Conservation (phyloP, 2,888 invertebrate genomes). For the Podotricha telesiphe region DNA sequence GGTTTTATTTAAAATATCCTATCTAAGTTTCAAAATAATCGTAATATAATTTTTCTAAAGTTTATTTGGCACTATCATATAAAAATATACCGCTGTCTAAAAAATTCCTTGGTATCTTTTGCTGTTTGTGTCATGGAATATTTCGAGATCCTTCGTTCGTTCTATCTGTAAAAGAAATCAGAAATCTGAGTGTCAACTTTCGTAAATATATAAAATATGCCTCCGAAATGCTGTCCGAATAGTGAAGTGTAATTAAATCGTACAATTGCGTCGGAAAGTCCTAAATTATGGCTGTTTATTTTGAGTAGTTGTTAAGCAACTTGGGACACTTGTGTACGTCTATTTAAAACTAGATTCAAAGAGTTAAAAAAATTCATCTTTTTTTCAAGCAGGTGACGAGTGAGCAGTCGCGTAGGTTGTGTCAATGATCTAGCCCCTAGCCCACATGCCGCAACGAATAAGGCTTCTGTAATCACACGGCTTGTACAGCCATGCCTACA, state of each 20-base stretch:
- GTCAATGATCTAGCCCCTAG: slow-evolving; percentile 82
- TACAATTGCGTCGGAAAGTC: slow-evolving; percentile 45
- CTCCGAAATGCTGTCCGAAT: slow-evolving; percentile 61
- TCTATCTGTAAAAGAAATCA: slow-evolving; percentile 62
- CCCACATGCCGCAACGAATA: slow-evolving; percentile 81
- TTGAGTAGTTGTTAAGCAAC: slow-evolving; percentile 44
- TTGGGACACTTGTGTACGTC: slow-evolving; percentile 48
- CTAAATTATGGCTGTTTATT: slow-evolving; percentile 36
- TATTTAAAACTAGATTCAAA: slow-evolving; percentile 72
- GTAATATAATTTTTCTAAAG: slow-evolving; percentile 64
- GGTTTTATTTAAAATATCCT: slow-evolving; percentile 57
- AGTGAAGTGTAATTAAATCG: slow-evolving; percentile 39
- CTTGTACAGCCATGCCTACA: slow-evolving; percentile 57
- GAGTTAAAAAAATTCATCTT: slow-evolving; percentile 62
- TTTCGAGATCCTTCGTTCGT: slow-evolving; percentile 78
- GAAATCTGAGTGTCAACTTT: slow-evolving; percentile 37
- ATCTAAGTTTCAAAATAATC: slow-evolving; percentile 64
- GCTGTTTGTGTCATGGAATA: slow-evolving; percentile 76
- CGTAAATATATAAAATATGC: slow-evolving; percentile 5
- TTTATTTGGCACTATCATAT: slow-evolving; percentile 79
- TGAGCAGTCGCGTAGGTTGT: slow-evolving; percentile 77
- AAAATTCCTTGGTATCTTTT: slow-evolving; percentile 57
- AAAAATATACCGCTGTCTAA: slow-evolving; percentile 73
- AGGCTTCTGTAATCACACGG: slow-evolving; percentile 78
- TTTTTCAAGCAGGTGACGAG: slow-evolving; percentile 79